Evolutionary conservation across 2,113 vertebrate species (phyloP), one percentile per base, ranked within the genome.

Genomic region (Leptodactylus fuscus): DNA sequence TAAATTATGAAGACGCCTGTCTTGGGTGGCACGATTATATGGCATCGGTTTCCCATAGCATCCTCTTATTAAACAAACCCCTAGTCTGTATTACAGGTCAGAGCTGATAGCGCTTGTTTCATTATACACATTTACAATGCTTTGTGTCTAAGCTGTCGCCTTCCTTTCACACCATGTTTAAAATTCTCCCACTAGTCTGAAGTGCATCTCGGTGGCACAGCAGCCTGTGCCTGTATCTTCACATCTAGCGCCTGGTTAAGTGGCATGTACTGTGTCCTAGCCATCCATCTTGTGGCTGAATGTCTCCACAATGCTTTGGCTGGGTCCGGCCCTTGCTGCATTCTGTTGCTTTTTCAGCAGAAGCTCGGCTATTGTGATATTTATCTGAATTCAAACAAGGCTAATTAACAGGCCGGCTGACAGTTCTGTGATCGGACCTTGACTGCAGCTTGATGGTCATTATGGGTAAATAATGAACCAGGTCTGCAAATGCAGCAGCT

Each of bases 401-500:
- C 94, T 96, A 96, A 96, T 96, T 96, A 96, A 95, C 95, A 94
- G 92, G 93, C 92, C 93, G 92, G 93, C 95, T 96, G 95, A 95
- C 95, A 96, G 95, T 95, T 94, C 94, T 95, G 94, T 96, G 95
- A 96, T 94, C 93, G 92, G 95, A 95, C 93, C 93, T 93, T 95
- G 95, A 95, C 94, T 95, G 93, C 92, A 94, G 94, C 94, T 95
- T 96, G 95, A 95, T 95, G 94, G 95, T 96, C 95, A 96, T 96
- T 96, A 96, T 96, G 94, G 94, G 94, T 95, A 96, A 96, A 96
- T 96, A 96, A 96, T 96, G 95, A 96, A 95, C 92, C 93, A 91
- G 90, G 94, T 91, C 94, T 95, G 94, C 93, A 95, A 95, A 95
- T 94, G 92, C 91, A 95, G 94, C 95, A 95, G 94, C 95, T 95